phyloP scores from a whole-genome alignment of 2,888 invertebrate genomes.

The Entomobrya multifasciata region DNA sequence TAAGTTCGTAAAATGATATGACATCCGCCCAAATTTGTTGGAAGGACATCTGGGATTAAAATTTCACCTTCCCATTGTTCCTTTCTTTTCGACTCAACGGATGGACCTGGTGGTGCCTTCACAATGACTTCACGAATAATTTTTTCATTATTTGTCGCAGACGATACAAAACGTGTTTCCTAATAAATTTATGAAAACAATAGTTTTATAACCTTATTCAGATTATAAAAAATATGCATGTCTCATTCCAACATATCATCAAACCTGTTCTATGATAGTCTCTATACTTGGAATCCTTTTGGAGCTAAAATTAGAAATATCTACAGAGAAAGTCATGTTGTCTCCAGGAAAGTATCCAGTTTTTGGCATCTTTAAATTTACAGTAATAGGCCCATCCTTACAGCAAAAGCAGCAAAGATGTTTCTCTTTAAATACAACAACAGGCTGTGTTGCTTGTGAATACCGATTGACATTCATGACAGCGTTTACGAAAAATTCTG shows the following conservation, averaged over 20 bases:
- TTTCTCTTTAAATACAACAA: constrained; percentile 87
- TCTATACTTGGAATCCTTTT: constrained; percentile 85
- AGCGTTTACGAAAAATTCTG: constrained; percentile 90
- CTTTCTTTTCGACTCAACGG: constrained; percentile 81
- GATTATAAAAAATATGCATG: not conserved
- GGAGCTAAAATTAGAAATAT: constrained; percentile 89
- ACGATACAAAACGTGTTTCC: constrained; percentile 55
- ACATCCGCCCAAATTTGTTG: constrained; percentile 89
- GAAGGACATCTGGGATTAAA: constrained; percentile 88
- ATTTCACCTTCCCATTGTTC: constrained; percentile 86
- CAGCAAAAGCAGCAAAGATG: constrained; percentile 91
- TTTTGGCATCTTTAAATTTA: constrained; percentile 87
- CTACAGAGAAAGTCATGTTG: constrained; percentile 86
- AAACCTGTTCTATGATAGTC: constrained; percentile 50
- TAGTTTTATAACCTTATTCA: not conserved
- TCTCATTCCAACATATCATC: not conserved
- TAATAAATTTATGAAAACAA: not conserved
- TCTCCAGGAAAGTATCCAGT: constrained; percentile 90
- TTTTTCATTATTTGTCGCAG: constrained; percentile 44
- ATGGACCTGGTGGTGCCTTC: constrained; percentile 37
- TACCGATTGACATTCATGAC: constrained; percentile 91
- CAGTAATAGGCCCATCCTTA: constrained; percentile 86
- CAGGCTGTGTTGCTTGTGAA: constrained; percentile 86
- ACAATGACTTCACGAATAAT: constrained; percentile 37
- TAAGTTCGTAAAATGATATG: constrained; percentile 89